phyloP scores from a whole-genome alignment of 2,888 invertebrate genomes.

The Drosophila monieri region DNA sequence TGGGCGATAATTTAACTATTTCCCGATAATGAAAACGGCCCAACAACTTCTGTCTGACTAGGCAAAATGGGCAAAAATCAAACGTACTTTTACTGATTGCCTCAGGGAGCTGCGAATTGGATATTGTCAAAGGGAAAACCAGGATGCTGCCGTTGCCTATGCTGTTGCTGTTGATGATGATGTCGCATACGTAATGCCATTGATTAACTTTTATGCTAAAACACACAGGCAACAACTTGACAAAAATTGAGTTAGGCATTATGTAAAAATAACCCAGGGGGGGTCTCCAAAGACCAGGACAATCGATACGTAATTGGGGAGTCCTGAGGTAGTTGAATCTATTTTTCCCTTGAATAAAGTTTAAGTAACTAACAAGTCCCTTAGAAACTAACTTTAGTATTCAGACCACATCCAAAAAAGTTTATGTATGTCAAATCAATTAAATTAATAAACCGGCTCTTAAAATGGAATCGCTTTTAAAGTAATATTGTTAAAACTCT shows the following conservation, averaged over 20 bases:
- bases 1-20: slow-evolving; percentile 75
- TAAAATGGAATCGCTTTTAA: no score
- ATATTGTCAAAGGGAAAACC: slow-evolving; percentile 19
- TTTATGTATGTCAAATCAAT: not conserved
- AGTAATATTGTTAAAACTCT: no score
- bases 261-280: slow-evolving; percentile 16
- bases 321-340: not conserved
- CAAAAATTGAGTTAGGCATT: slow-evolving; percentile 71
- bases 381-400: not conserved
- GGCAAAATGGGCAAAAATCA: slow-evolving; percentile 61
- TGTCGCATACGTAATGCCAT: slow-evolving; percentile 69
- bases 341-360: not conserved
- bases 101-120: slow-evolving; percentile 64
- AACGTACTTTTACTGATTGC: slow-evolving; percentile 78
- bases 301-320: slow-evolving; percentile 19
- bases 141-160: not conserved
- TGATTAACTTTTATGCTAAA: slow-evolving; percentile 74
- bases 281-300: slow-evolving; percentile 13
- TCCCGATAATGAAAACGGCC: slow-evolving; percentile 69
- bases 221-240: slow-evolving; percentile 69
- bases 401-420: not conserved
- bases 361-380: not conserved
- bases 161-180: slow-evolving; percentile 22
- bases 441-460: not conserved
- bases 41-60: slow-evolving; percentile 49